A percentile compares a stretch with the other conserved stretches of the same genome.
These are phyloP conservation scores for Excalfactoria chinensis DNA, from an alignment of 2,113 vertebrate species.

Conservation along the genomic window DNA sequence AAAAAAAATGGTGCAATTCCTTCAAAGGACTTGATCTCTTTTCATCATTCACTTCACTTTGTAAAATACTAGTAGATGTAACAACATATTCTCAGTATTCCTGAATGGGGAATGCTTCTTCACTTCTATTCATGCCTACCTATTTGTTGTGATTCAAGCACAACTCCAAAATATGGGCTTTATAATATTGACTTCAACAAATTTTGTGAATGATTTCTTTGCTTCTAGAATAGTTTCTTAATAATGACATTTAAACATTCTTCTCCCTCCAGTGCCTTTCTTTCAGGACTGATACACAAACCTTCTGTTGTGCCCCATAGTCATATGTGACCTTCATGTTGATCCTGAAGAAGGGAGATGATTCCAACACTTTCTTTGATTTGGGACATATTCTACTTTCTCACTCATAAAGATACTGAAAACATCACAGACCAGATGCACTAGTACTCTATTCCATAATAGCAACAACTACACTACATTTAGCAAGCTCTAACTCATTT, in stretches of 20 bases:
- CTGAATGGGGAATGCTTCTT: background rate
- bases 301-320: background rate
- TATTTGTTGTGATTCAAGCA: background rate
- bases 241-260: background rate
- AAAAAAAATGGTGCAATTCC: background rate
- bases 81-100: background rate
- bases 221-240: background rate
- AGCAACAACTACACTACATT: background rate
- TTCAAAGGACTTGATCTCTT: background rate
- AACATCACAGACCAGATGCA: background rate
- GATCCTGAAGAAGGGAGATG: background rate
- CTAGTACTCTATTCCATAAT: background rate
- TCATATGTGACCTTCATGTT: background rate
- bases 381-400: background rate
- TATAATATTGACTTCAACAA: background rate
- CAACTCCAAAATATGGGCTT: background rate
- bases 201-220: background rate
- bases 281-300: background rate
- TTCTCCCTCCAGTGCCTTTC: background rate
- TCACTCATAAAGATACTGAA: conserved; percentile 11
- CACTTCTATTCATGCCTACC: background rate
- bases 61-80: background rate
- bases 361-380: background rate
- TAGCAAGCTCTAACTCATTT: background rate
- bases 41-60: background rate